Evolutionary conservation across 2,888 invertebrate species (phyloP).

Genomic region (Ectropis crepuscularia): DNA sequence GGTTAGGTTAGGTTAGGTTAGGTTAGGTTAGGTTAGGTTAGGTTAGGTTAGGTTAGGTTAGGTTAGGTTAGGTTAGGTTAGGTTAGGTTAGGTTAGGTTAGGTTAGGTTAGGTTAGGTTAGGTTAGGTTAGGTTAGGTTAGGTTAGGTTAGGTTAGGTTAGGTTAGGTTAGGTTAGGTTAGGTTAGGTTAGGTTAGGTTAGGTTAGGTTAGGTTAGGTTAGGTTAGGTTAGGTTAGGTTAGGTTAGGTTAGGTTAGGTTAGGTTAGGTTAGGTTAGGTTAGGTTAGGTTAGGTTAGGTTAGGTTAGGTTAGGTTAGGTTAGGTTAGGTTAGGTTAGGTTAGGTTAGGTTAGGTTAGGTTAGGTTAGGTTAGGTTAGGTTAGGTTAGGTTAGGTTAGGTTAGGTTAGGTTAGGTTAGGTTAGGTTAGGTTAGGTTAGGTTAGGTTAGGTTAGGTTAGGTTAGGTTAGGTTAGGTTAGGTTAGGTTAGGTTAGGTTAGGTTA

Average conservation of each 20-base stretch:
- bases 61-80: constrained; percentile 33
- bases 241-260: constrained; percentile 41
- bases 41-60: constrained; percentile 36
- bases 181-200: constrained; percentile 42
- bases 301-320: constrained; percentile 39
- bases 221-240: constrained; percentile 39
- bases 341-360: constrained; percentile 12
- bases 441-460: constrained; percentile 38
- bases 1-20: constrained; percentile 34
- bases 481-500: constrained; percentile 44
- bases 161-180: constrained; percentile 40
- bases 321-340: constrained; percentile 12
- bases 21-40: constrained; percentile 36
- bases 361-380: constrained; percentile 39
- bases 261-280: constrained; percentile 40
- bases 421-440: constrained; percentile 38
- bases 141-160: constrained; percentile 42
- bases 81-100: constrained; percentile 38
- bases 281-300: constrained; percentile 44
- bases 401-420: constrained; percentile 40
- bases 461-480: constrained; percentile 31
- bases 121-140: constrained; percentile 43
- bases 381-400: constrained; percentile 36
- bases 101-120: constrained; percentile 39
- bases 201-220: constrained; percentile 39